Evolutionary conservation across 2,797 vertebrate genomes (phyloP), one percentile per base, ranked within the genome.

Genomic region (Eupleurogrammus muticus): DNA sequence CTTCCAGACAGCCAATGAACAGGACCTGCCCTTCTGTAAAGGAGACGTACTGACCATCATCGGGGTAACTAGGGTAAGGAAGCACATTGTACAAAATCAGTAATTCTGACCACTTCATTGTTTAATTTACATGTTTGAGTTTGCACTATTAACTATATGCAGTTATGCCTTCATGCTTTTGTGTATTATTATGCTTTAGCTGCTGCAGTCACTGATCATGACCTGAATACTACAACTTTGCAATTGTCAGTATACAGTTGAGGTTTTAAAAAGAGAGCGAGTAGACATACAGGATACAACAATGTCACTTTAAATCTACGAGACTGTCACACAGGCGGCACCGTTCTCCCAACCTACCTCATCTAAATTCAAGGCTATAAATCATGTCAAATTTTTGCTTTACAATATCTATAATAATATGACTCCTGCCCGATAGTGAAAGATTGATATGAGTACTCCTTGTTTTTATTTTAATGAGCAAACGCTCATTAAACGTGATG

Each of bases 11-110:
- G 95, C 95, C 10, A 96, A 97, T 0, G 96, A 97, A 68, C 97
- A 99, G 85, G 98, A 99, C 92, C 96, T 99, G 83, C 96, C 97
- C 68, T 99, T 99, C 95, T 96, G 93, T 89, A 99, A 98, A 94
- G 98, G 98, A 79, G 98, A 99, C 0, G 95, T 99, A 61, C 94
- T 99, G 69, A 97, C 96, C 89, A 99, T 99, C 54, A 96, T 99
- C 1, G 94, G 96, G 2, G 97, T 97, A 90, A 99, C 97, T 85
- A 97, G 97, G 96, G 98, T 98, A 87, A 91, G 82, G 42, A 58
- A 56, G 28, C 38, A 53, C 4, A 4, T 66, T 52, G 2, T 16
- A 36, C 9, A 19, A 42, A 46, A 58, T 8, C 52, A 69, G 50
- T 58, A 23, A 14, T 28, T 11, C 0, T 9, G 1, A 21, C 36